Evolutionary conservation across 2,797 vertebrate genomes (phyloP).

Genomic region (Erithacus rubecula): DNA sequence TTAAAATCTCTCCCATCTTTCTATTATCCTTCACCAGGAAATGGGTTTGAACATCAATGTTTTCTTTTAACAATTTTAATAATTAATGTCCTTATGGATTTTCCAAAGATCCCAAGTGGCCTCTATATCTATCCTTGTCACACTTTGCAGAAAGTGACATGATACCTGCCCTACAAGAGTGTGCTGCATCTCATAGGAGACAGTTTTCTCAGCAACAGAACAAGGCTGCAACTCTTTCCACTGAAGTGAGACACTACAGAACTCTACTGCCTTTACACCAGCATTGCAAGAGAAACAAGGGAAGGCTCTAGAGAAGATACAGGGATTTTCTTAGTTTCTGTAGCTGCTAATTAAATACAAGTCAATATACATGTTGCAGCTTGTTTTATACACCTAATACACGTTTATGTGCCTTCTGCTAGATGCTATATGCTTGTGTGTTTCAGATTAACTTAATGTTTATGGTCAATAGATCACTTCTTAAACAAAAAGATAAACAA

Average conservation of each 20-base stretch:
- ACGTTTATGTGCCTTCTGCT: background rate
- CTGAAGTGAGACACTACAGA: background rate
- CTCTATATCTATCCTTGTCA: background rate
- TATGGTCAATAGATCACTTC: background rate
- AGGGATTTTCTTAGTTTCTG: background rate
- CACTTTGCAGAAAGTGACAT: background rate
- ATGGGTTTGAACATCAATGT: background rate
- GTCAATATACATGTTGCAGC: background rate
- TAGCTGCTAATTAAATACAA: background rate
- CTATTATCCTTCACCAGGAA: background rate
- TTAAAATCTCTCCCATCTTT: background rate
- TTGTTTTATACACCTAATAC: background rate
- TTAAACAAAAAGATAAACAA: background rate
- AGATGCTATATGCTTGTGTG: background rate
- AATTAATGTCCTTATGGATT: background rate
- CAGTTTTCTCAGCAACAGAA: background rate
- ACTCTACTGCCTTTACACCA: background rate
- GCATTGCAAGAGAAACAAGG: background rate
- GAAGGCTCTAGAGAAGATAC: background rate
- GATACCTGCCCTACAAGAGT: fast-evolving
- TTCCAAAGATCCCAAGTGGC: background rate
- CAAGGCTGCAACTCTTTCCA: background rate
- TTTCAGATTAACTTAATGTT: background rate
- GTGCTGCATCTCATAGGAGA: background rate
- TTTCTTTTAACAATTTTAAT: background rate